Evolutionary conservation across 2,888 invertebrate genomes (phyloP).

Genomic region (Tridacna crocea): DNA sequence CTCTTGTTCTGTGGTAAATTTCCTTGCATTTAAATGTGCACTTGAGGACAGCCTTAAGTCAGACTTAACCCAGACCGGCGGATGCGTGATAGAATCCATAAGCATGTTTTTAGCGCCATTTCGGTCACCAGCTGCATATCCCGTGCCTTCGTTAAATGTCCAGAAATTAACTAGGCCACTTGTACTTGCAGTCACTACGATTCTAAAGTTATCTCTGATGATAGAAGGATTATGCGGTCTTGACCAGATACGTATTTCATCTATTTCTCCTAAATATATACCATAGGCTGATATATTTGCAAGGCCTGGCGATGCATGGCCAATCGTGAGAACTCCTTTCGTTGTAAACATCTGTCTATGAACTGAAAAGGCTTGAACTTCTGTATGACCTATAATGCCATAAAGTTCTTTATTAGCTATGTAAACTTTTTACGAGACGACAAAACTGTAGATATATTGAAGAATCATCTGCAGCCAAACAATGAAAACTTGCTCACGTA

Average conservation of each 20-base stretch:
- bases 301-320: constrained; percentile 60
- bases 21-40: constrained; percentile 27
- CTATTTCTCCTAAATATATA: constrained; percentile 64
- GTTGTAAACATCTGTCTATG: constrained; percentile 48
- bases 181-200: constrained; percentile 56
- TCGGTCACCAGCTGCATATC: constrained; percentile 55
- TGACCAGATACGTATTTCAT: constrained; percentile 73
- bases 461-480: too few species aligned
- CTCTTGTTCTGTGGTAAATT: constrained; percentile 36
- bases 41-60: constrained; percentile 59
- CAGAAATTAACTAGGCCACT: constrained; percentile 67
- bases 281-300: constrained; percentile 41
- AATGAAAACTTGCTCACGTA: too few species aligned
- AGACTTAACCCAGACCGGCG: constrained; percentile 66
- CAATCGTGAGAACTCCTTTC: constrained; percentile 67
- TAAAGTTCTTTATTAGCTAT: background rate
- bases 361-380: constrained; percentile 61
- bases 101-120: constrained; percentile 59
- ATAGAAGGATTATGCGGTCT: constrained; percentile 69
- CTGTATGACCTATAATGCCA: constrained; percentile 46
- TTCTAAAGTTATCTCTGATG: constrained; percentile 62
- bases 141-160: constrained; percentile 69
- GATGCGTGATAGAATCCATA: constrained; percentile 41
- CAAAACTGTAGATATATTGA: too few species aligned
- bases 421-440: too few species aligned